A percentile compares a stretch with the other conserved stretches of the same genome.
Conservation (phyloP, 2,888 invertebrate species). For the Merodon equestris region DNA sequence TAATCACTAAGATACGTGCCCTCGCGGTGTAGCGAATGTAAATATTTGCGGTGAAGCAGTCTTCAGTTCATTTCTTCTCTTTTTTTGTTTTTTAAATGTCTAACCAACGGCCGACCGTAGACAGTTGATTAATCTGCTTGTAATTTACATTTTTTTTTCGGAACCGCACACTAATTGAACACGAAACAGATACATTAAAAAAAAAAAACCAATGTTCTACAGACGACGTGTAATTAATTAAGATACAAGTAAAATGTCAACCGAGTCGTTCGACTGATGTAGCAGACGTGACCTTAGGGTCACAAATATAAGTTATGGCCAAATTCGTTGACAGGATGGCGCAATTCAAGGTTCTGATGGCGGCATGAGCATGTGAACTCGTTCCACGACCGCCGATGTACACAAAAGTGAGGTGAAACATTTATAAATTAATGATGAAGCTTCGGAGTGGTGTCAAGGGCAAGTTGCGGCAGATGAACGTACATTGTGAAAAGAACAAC, state of each 20-base stretch:
- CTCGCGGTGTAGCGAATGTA: conserved; percentile 17
- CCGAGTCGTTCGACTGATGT: no score
- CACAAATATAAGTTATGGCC: no score
- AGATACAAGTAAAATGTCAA: no score
- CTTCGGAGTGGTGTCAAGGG: no score
- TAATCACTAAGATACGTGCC: conserved; percentile 40
- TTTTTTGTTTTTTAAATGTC: conserved; percentile 26
- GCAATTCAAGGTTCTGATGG: conserved; percentile 51
- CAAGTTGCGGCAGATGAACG: no score
- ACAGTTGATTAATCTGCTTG: conserved; percentile 30
- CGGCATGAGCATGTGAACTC: conserved; percentile 9
- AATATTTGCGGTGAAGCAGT: conserved; percentile 38
- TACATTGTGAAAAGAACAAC: no score
- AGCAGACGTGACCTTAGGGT: no score
- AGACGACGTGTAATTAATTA: conserved; percentile 5
- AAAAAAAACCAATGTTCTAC: conserved; percentile 6
- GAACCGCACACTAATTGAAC: conserved; percentile 10
- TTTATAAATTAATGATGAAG: not conserved
- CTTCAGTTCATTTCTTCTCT: conserved; percentile 10
- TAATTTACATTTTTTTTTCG: conserved; percentile 30
- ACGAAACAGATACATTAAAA: conserved; percentile 7
- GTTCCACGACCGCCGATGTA: no score
- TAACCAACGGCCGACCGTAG: not conserved
- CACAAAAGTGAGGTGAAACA: no score
- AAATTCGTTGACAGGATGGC: conserved; percentile 1